Percentiles rank a stretch among this genome's conserved stretches.
phyloP scores from a whole-genome alignment of 92 coral and sea anemone species.

The Paramuricea clavata region DNA sequence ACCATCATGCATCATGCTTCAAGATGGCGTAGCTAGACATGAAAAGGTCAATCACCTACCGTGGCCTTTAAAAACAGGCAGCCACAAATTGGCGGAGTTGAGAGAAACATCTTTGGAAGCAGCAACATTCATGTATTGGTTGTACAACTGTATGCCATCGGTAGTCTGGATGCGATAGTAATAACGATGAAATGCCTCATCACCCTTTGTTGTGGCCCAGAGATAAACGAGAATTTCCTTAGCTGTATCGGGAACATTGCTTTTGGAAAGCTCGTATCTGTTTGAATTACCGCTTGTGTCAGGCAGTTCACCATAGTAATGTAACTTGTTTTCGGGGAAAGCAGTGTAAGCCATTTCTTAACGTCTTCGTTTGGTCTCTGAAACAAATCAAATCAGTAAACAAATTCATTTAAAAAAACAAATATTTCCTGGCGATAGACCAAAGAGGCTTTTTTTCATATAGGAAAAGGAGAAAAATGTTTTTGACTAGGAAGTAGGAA shows the following conservation, averaged over 20 bases:
- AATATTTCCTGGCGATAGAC: too few species aligned
- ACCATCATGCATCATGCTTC: too few species aligned
- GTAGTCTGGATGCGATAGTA: conserved; percentile 67
- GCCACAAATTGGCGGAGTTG: conserved; percentile 74
- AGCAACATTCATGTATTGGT: conserved; percentile 77
- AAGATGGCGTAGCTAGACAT: too few species aligned
- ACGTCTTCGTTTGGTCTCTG: not conserved
- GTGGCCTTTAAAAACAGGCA: conserved; percentile 55
- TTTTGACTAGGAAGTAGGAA: too few species aligned
- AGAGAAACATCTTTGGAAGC: conserved; percentile 62
- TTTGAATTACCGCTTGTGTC: conserved; percentile 38
- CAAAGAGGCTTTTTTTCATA: too few species aligned
- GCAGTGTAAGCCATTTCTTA: not conserved
- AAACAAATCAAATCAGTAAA: not conserved
- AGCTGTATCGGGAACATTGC: conserved; percentile 46
- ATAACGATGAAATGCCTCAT: conserved; percentile 69
- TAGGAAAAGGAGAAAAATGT: too few species aligned
- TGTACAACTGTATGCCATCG: conserved; percentile 33
- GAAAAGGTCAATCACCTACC: too few species aligned
- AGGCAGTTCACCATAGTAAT: conserved; percentile 54
- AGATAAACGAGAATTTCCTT: conserved; percentile 66
- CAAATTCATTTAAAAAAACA: too few species aligned
- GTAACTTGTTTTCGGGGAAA: not conserved
- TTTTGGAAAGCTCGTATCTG: conserved; percentile 27
- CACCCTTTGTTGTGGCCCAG: conserved; percentile 61